phyloP scores from a whole-genome alignment of 2,888 invertebrate species.

The Eupeodes latifasciatus region DNA sequence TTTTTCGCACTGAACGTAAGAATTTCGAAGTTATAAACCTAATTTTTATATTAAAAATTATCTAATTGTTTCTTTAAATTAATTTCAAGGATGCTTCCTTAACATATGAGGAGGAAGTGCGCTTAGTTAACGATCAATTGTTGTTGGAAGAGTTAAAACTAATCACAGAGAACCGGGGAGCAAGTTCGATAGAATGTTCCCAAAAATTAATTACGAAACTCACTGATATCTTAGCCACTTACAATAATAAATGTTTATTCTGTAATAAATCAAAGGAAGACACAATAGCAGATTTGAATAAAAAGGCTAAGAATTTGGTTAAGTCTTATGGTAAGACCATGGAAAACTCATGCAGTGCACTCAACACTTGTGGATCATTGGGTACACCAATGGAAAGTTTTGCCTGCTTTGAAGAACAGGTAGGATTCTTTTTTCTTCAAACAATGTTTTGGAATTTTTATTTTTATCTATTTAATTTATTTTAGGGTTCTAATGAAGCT shows the following conservation, averaged over 20 bases:
- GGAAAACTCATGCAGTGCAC: not conserved
- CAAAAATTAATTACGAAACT: not conserved
- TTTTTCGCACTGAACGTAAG: conserved; percentile 11
- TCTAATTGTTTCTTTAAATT: not conserved
- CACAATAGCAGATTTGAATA: not conserved
- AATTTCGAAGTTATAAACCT: not conserved
- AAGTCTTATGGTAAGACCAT: no score
- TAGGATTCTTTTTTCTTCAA: not conserved
- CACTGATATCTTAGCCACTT: not conserved
- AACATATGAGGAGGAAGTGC: not conserved
- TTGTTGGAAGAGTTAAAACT: not conserved
- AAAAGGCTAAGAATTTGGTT: not conserved
- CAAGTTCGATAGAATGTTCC: not conserved
- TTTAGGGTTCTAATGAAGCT: no score
- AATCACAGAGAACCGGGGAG: not conserved
- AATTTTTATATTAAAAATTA: no score
- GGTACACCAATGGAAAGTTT: not conserved
- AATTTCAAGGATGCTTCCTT: not conserved
- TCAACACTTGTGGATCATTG: not conserved
- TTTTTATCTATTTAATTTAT: no score
- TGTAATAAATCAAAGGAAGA: not conserved
- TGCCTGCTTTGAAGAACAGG: not conserved
- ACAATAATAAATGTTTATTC: not conserved
- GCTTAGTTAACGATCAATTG: not conserved
- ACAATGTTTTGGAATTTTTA: no score